These are phyloP conservation scores for Phasia obesa DNA, from an alignment of 2,888 invertebrate genomes.

Conservation along the genomic window DNA sequence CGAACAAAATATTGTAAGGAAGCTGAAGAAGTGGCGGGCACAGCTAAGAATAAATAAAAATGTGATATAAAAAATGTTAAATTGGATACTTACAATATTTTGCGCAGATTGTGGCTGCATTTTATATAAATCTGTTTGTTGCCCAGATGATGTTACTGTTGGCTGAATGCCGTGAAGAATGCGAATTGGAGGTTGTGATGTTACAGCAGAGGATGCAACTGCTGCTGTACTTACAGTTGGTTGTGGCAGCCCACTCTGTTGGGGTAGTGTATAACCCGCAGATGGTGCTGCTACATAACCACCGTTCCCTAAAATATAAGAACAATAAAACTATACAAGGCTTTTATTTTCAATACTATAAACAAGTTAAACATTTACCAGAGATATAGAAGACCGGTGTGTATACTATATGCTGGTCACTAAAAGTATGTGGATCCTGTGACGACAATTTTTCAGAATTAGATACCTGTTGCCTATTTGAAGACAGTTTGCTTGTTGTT, in stretches of 20 bases:
- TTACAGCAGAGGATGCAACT: slow-evolving; percentile 27
- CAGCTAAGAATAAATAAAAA: neutral
- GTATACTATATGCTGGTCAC: slow-evolving; percentile 55
- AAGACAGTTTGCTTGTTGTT: slow-evolving; percentile 63
- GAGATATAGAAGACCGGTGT: slow-evolving; percentile 66
- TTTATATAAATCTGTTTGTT: slow-evolving; percentile 78
- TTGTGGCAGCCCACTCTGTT: slow-evolving; percentile 75
- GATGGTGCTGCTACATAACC: slow-evolving; percentile 82
- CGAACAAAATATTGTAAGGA: too few species aligned
- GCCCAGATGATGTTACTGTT: slow-evolving; percentile 77
- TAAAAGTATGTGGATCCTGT: slow-evolving; percentile 35
- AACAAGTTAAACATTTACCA: slow-evolving; percentile 40
- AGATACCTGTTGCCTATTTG: slow-evolving; percentile 55
- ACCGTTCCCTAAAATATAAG: slow-evolving; percentile 75
- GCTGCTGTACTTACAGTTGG: slow-evolving; percentile 49
- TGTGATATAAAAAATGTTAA: neutral
- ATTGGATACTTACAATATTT: slow-evolving; percentile 77
- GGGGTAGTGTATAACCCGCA: slow-evolving; percentile 78
- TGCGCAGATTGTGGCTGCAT: slow-evolving; percentile 81
- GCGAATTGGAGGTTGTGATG: slow-evolving; percentile 74
- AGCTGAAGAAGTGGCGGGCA: too few species aligned
- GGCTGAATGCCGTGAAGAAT: slow-evolving; percentile 79
- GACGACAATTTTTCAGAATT: slow-evolving; percentile 50
- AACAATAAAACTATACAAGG: slow-evolving; percentile 15
- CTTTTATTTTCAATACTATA: neutral